phyloP scores from a whole-genome alignment of 2,113 vertebrate genomes.

The Pholis gunnellus region DNA sequence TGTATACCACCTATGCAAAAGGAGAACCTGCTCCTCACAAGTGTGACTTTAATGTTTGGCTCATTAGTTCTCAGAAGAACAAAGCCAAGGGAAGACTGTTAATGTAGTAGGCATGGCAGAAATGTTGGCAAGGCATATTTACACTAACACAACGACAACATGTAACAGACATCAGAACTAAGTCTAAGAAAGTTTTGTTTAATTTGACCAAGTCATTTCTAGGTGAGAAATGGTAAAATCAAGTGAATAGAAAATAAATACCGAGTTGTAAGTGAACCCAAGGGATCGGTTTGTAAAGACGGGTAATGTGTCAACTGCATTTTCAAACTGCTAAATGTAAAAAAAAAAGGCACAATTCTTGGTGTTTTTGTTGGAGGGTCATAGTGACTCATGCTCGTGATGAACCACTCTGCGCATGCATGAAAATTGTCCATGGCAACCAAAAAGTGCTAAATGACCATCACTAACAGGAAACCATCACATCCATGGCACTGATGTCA shows the following conservation, averaged over 20 bases:
- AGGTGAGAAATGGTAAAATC: not conserved
- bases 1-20: constrained; percentile 17
- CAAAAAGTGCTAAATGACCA: constrained; percentile 58
- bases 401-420: not conserved
- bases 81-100: not conserved
- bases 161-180: too few relatives aligned
- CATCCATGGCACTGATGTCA: not conserved
- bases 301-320: not conserved
- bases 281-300: not conserved
- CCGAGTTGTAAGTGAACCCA: constrained; percentile 1
- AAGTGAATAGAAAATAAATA: constrained; percentile 49
- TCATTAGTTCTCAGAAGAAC: constrained; percentile 38
- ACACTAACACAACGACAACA: not conserved
- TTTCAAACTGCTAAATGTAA: constrained; percentile 2
- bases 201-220: not conserved
- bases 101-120: constrained; percentile 30
- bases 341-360: not conserved
- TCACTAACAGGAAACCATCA: not conserved
- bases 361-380: not conserved
- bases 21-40: constrained; percentile 77
- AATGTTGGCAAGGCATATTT: constrained; percentile 3
- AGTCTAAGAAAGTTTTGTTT: constrained; percentile 15
- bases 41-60: constrained; percentile 40
- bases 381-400: constrained; percentile 12
- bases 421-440: not conserved